Evolutionary conservation across 2,113 vertebrate genomes (phyloP).

Genomic region (Misgurnus anguillicaudatus): DNA sequence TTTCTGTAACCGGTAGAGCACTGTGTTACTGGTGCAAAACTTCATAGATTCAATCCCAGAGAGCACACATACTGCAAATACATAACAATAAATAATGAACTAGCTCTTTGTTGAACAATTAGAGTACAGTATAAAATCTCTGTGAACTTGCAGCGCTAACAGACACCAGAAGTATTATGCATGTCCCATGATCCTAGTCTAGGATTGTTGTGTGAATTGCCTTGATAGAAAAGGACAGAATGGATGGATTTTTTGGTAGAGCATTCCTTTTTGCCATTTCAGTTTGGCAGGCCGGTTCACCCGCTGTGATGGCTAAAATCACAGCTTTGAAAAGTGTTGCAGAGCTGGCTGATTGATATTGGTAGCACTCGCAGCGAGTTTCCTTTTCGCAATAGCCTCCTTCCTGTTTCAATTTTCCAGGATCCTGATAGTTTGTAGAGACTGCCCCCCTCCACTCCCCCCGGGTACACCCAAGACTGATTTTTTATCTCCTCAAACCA

Average conservation of each 20-base stretch:
- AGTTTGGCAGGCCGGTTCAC: slow-evolving; percentile 67
- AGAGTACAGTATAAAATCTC: no score
- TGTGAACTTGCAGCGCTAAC: no score
- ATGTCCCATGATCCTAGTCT: no score
- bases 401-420: slow-evolving; percentile 75
- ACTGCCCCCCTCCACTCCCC: slow-evolving; percentile 46
- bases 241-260: slow-evolving; percentile 35
- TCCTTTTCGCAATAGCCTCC: slow-evolving; percentile 64
- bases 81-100: no score
- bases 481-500: slow-evolving; percentile 68
- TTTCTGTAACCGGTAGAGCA: no score
- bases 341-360: slow-evolving; percentile 74
- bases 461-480: background rate
- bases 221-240: slow-evolving; percentile 10
- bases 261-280: slow-evolving; percentile 64
- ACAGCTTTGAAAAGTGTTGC: slow-evolving; percentile 69
- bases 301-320: slow-evolving; percentile 74
- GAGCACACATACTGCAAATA: no score
- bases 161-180: no score
- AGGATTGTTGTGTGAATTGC: background rate
- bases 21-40: no score
- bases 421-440: slow-evolving; percentile 66
- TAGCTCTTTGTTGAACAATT: no score
- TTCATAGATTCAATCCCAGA: no score
- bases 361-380: slow-evolving; percentile 69